Evolutionary conservation across 2,797 vertebrate species (phyloP).

Genomic region (Neomorphus geoffroyi): DNA sequence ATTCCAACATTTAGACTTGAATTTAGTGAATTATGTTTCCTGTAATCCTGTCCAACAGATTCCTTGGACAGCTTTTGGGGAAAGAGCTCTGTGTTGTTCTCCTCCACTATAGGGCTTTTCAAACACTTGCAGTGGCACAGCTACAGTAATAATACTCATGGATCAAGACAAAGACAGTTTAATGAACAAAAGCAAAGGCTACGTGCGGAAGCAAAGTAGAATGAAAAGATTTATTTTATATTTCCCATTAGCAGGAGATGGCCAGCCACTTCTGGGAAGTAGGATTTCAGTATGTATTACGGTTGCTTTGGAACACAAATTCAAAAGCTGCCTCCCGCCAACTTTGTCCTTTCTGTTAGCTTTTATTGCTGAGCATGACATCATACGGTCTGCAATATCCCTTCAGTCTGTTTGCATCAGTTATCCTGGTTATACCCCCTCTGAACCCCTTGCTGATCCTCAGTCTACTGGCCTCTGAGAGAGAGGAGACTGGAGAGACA

Average conservation of each 20-base stretch:
- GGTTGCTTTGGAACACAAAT: background rate
- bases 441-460: background rate
- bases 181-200: background rate
- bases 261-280: background rate
- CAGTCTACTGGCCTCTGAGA: background rate
- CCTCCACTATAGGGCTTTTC: background rate
- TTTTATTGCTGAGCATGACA: no score
- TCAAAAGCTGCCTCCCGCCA: background rate
- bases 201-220: fast-evolving
- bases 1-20: background rate
- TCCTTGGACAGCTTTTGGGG: background rate
- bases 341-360: background rate
- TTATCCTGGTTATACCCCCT: background rate
- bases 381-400: no score
- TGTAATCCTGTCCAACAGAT: background rate
- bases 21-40: background rate
- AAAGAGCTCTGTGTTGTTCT: background rate
- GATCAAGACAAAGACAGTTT: background rate
- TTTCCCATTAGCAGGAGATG: background rate
- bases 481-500: background rate
- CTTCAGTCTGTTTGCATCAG: background rate
- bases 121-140: background rate
- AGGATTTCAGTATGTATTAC: background rate
- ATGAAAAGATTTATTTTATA: background rate
- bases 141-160: background rate